phyloP scores from a whole-genome alignment of 2,888 invertebrate genomes.

The Chalcis sispes region DNA sequence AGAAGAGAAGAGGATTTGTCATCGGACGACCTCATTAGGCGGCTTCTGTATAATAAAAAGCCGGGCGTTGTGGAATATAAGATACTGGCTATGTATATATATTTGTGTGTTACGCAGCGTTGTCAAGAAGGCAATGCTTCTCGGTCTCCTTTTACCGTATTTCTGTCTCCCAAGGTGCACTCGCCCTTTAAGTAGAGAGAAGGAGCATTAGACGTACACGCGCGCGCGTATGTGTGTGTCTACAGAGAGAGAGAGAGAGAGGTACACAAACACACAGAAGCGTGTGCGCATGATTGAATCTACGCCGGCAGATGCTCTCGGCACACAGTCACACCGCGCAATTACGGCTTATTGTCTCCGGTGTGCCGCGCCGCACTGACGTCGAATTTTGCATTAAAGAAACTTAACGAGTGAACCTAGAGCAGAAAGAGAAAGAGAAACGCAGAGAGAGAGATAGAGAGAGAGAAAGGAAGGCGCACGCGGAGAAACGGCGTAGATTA shows the following conservation, averaged over 20 bases:
- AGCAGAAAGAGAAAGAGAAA: neutral
- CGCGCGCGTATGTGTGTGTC: too few species aligned
- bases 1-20: conserved; percentile 52
- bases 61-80: neutral
- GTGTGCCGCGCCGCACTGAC: conserved; percentile 1
- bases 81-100: too few species aligned
- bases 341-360: conserved; percentile 55
- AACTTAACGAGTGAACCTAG: conserved; percentile 51
- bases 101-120: neutral
- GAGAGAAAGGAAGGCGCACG: neutral
- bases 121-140: conserved; percentile 31
- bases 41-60: conserved; percentile 41
- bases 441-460: too few species aligned
- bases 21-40: conserved; percentile 58
- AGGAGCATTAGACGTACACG: too few species aligned
- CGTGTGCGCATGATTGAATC: too few species aligned
- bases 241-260: neutral
- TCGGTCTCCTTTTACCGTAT: conserved; percentile 27
- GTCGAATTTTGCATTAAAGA: conserved; percentile 54
- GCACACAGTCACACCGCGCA: conserved; percentile 28
- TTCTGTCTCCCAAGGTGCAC: neutral
- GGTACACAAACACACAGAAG: neutral
- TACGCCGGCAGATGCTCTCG: neutral
- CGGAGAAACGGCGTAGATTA: conserved; percentile 40
- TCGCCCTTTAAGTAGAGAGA: conserved; percentile 8